phyloP scores from a whole-genome alignment of 2,888 invertebrate genomes.

The Neocrepidodera transversa region DNA sequence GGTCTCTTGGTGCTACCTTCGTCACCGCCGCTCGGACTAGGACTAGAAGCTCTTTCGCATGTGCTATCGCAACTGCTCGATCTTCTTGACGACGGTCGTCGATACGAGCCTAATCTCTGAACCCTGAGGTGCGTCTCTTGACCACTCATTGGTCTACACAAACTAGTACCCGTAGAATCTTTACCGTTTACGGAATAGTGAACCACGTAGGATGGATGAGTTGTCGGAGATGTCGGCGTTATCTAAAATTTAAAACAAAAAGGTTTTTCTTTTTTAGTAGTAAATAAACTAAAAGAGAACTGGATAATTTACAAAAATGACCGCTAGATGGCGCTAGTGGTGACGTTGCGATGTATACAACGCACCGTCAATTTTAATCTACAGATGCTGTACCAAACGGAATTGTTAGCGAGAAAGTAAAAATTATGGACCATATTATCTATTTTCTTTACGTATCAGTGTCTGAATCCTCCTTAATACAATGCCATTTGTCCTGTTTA shows the following conservation, averaged over 20 bases:
- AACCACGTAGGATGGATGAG: constrained; percentile 65
- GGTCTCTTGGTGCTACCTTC: constrained; percentile 57
- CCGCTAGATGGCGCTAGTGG: too few relatives aligned
- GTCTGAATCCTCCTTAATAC: too few relatives aligned
- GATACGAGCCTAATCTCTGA: constrained; percentile 48
- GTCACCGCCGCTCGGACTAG: constrained; percentile 60
- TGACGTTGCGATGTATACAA: too few relatives aligned
- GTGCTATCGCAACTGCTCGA: constrained; percentile 62
- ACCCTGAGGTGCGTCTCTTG: constrained; percentile 69
- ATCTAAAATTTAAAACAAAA: constrained; percentile 44
- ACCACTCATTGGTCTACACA: constrained; percentile 52
- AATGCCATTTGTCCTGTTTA: too few relatives aligned
- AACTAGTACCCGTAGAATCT: constrained; percentile 62
- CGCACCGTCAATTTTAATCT: too few relatives aligned
- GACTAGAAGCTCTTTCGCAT: constrained; percentile 60
- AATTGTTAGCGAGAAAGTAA: too few relatives aligned
- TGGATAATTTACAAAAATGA: too few relatives aligned
- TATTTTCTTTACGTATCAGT: too few relatives aligned
- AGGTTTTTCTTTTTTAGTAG: too few relatives aligned
- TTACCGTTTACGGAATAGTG: constrained; percentile 73
- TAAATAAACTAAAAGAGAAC: too few relatives aligned
- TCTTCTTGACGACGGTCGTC: constrained; percentile 56
- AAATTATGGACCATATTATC: too few relatives aligned
- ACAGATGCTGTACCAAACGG: too few relatives aligned
- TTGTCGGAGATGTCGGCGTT: constrained; percentile 58